These are phyloP conservation scores for Larimichthys polyactis DNA, from an alignment of 2,113 vertebrate species.

Conservation along the genomic window DNA sequence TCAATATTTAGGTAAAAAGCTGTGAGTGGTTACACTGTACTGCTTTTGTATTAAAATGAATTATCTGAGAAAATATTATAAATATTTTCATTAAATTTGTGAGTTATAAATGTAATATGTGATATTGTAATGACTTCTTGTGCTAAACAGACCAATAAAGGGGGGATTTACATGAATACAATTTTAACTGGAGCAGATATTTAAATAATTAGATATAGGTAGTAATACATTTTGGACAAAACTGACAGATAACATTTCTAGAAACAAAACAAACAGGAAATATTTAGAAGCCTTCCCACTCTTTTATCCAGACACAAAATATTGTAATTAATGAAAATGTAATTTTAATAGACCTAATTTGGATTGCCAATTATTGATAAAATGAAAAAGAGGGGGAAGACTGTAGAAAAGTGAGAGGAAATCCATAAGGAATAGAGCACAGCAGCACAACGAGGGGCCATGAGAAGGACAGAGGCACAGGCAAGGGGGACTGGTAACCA, in stretches of 20 bases:
- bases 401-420: slow-evolving; percentile 79
- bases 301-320: slow-evolving; percentile 35
- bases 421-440: slow-evolving; percentile 79
- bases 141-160: background rate
- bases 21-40: background rate
- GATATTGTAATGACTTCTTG: background rate
- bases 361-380: slow-evolving; percentile 11
- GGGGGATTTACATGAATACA: background rate
- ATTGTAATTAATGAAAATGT: background rate
- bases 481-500: slow-evolving; percentile 76
- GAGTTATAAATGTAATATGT: background rate
- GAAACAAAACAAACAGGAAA: slow-evolving; percentile 75
- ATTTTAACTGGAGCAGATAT: background rate
- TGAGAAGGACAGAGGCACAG: slow-evolving; percentile 80
- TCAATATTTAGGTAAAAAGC: slow-evolving; percentile 3
- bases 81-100: background rate
- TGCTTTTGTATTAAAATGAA: background rate
- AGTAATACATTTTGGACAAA: slow-evolving; percentile 70
- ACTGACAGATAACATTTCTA: slow-evolving; percentile 65
- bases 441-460: slow-evolving; percentile 84
- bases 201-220: slow-evolving; percentile 3
- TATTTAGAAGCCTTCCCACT: slow-evolving; percentile 81
- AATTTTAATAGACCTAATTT: background rate
- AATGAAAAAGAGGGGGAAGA: slow-evolving; percentile 76
- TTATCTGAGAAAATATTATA: background rate